phyloP scores from a whole-genome alignment of 2,888 invertebrate species.

The Brassicogethes aeneus region DNA sequence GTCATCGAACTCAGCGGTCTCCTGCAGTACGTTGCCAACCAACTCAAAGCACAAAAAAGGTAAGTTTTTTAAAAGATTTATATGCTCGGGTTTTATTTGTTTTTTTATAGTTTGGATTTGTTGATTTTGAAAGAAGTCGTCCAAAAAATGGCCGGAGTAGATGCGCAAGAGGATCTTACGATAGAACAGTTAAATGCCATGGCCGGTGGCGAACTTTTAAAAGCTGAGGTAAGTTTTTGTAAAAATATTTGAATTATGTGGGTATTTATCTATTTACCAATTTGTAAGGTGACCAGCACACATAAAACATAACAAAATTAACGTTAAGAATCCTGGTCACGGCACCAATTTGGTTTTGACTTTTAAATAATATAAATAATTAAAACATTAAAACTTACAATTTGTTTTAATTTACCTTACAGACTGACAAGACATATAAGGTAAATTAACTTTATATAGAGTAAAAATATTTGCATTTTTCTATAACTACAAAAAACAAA shows the following conservation, averaged over 20 bases:
- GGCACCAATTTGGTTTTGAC: too few relatives aligned
- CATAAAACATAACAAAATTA: too few relatives aligned
- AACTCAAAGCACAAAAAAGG: conserved; percentile 94
- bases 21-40: conserved; percentile 94
- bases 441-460: too few relatives aligned
- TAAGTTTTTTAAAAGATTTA: conserved; percentile 32
- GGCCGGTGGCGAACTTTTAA: conserved; percentile 91
- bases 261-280: not conserved
- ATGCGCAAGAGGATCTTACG: conserved; percentile 93
- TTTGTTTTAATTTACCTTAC: too few relatives aligned
- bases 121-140: conserved; percentile 94
- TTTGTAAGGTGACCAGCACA: too few relatives aligned
- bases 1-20: conserved; percentile 91
- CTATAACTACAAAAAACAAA: too few relatives aligned
- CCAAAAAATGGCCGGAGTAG: conserved; percentile 98
- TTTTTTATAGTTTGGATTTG: conserved; percentile 64
- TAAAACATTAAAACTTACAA: too few relatives aligned
- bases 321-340: too few relatives aligned
- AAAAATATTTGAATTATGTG: too few relatives aligned
- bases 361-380: too few relatives aligned
- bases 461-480: too few relatives aligned
- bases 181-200: conserved; percentile 93
- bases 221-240: conserved; percentile 76
- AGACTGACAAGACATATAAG: too few relatives aligned
- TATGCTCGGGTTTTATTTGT: not conserved